Conservation (phyloP, 2,888 invertebrate genomes). For the Microplitis manilae region DNA sequence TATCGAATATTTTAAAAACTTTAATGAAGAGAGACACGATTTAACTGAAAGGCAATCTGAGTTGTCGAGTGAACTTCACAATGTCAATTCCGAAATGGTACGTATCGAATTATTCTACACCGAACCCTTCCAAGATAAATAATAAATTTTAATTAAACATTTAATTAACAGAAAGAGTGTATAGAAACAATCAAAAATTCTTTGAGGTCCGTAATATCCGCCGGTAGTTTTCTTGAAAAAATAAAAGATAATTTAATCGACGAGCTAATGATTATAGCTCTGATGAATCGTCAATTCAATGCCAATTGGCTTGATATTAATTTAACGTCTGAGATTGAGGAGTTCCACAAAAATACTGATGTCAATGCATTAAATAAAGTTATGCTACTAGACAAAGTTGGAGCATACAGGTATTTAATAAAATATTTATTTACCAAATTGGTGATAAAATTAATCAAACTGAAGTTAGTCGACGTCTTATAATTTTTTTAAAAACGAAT, state of each 20-base stretch:
- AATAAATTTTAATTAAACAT: not conserved
- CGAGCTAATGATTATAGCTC: not conserved
- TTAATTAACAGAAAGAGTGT: constrained; percentile 13
- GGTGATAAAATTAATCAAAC: too few species aligned
- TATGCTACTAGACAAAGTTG: constrained; percentile 60
- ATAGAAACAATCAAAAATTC: constrained; percentile 16
- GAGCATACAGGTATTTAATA: constrained; percentile 57
- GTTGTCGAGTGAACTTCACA: constrained; percentile 23
- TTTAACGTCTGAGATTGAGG: constrained; percentile 27
- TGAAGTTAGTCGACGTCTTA: too few species aligned
- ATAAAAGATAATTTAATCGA: constrained; percentile 24
- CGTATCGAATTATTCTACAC: constrained; percentile 1
- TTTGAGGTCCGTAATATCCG: constrained; percentile 9
- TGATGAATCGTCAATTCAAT: constrained; percentile 1
- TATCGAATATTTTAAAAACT: not conserved
- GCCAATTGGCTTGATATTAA: constrained; percentile 13
- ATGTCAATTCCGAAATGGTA: constrained; percentile 24
- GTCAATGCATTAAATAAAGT: constrained; percentile 63
- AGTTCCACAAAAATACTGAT: constrained; percentile 30
- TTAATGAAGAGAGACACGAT: not conserved
- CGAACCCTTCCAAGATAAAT: too few species aligned
- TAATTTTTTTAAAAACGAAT: too few species aligned
- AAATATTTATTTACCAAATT: too few species aligned
- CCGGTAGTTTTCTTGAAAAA: constrained; percentile 11
- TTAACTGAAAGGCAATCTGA: constrained; percentile 18